phyloP scores from a whole-genome alignment of 2,113 vertebrate species.

The Phaethornis superciliosus region DNA sequence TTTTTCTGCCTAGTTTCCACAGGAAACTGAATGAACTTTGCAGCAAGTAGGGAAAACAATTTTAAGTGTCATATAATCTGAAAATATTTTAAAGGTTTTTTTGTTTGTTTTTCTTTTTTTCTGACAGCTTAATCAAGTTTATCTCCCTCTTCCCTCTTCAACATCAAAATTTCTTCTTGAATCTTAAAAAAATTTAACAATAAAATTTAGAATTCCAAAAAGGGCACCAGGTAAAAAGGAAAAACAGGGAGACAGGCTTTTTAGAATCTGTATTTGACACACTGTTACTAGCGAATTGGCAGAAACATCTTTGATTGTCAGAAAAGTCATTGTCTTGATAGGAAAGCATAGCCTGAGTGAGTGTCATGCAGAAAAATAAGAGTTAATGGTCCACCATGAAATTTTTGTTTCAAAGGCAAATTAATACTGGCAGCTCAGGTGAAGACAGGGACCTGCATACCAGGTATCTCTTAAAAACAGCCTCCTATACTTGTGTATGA shows the following conservation, averaged over 20 bases:
- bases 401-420: conserved; percentile 8
- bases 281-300: background rate
- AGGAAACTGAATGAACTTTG: background rate
- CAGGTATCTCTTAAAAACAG: background rate
- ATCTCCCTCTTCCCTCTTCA: background rate
- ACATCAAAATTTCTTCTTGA: background rate
- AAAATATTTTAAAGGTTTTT: background rate
- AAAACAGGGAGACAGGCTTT: background rate
- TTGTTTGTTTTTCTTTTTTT: too few species aligned
- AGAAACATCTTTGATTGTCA: background rate
- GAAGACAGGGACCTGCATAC: background rate
- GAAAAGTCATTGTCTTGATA: conserved; percentile 45
- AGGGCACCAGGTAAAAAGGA: background rate
- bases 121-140: background rate
- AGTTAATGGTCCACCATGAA: background rate
- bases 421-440: conserved; percentile 36
- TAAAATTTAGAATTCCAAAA: background rate
- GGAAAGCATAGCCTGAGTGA: background rate
- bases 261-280: background rate
- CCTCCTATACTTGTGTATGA: background rate
- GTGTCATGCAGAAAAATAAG: conserved; percentile 17
- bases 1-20: background rate
- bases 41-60: background rate
- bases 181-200: background rate
- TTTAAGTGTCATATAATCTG: background rate